phyloP scores from a whole-genome alignment of 2,113 vertebrate species.

The Chrysemys picta region DNA sequence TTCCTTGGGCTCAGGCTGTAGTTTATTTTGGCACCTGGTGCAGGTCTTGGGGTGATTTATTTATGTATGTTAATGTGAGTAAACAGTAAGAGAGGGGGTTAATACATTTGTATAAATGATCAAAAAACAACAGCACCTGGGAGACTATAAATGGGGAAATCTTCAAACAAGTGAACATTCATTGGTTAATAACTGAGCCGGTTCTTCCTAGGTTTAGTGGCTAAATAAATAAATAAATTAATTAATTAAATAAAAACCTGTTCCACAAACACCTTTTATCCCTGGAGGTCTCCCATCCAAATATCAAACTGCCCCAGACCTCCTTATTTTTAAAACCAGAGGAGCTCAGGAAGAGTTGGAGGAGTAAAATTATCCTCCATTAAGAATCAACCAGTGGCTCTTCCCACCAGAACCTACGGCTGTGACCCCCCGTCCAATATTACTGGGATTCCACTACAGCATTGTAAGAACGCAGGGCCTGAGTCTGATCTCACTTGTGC shows the following conservation, averaged over 20 bases:
- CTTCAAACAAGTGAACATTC: not conserved
- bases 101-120: too few relatives aligned
- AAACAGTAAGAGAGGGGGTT: too few relatives aligned
- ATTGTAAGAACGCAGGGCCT: too few relatives aligned
- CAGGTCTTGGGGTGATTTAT: not conserved
- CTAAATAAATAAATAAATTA: not conserved
- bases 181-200: not conserved
- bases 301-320: not conserved
- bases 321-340: not conserved
- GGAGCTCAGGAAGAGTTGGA: too few relatives aligned
- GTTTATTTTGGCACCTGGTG: not conserved
- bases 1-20: not conserved
- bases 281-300: not conserved
- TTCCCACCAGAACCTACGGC: too few relatives aligned
- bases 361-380: too few relatives aligned
- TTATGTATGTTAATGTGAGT: not conserved
- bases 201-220: not conserved
- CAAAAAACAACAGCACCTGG: not conserved
- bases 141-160: not conserved
- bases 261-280: not conserved
- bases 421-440: too few relatives aligned
- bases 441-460: too few relatives aligned
- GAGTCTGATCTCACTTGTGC: too few relatives aligned
- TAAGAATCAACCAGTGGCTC: too few relatives aligned
- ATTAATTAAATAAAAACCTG: not conserved